These are phyloP conservation scores for Dryas iulia DNA, from an alignment of 1,140 invertebrate genomes.

Conservation along the genomic window DNA sequence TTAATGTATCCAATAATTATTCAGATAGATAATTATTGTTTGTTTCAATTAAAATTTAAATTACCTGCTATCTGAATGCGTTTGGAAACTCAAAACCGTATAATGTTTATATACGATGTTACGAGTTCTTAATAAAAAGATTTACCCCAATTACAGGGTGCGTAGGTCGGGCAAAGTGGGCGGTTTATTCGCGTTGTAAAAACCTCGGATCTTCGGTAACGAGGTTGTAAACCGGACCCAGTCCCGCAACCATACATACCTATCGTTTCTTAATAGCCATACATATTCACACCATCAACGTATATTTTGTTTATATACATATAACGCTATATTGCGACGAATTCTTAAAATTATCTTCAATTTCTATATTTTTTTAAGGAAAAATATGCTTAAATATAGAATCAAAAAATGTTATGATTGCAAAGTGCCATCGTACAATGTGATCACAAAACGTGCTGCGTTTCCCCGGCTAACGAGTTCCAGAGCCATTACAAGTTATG, in stretches of 20 bases:
- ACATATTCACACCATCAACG: slow-evolving; percentile 28
- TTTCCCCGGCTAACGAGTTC: slow-evolving; percentile 22
- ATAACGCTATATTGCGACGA: slow-evolving; percentile 4
- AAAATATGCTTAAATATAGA: neutral
- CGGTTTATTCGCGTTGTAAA: slow-evolving; percentile 69
- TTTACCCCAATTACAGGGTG: slow-evolving; percentile 63
- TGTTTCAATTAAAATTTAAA: slow-evolving; percentile 24
- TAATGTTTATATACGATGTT: slow-evolving; percentile 12
- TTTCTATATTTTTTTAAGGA: neutral
- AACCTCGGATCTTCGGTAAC: slow-evolving; percentile 63
- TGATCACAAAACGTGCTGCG: slow-evolving; percentile 14
- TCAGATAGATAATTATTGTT: slow-evolving; percentile 33
- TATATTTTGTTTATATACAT: slow-evolving; percentile 18
- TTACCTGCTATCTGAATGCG: neutral
- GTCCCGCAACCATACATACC: slow-evolving; percentile 50
- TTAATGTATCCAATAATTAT: slow-evolving; percentile 36
- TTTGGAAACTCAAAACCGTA: slow-evolving; percentile 6
- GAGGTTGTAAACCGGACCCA: slow-evolving; percentile 63
- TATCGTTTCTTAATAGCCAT: slow-evolving; percentile 47
- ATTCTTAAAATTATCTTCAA: neutral
- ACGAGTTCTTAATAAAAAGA: slow-evolving; percentile 54
- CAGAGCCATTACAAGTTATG: slow-evolving; percentile 22
- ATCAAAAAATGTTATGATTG: neutral
- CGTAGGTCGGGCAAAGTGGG: slow-evolving; percentile 50
- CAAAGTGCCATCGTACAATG: slow-evolving; percentile 13